Evolutionary conservation across 2,888 invertebrate genomes (phyloP).

Genomic region (Orthosia incerta): DNA sequence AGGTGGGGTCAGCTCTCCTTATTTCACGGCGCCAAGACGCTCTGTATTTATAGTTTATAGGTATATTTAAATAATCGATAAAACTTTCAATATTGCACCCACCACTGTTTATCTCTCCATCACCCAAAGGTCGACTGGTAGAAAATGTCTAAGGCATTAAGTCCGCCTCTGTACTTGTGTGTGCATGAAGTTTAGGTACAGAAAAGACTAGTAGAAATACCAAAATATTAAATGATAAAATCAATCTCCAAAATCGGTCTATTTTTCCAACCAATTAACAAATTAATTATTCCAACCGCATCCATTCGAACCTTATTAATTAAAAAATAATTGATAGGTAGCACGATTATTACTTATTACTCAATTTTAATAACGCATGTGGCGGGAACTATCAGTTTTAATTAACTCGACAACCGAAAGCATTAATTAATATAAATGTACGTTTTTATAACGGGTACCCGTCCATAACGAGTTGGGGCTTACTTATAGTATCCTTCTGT

Average conservation of each 20-base stretch:
- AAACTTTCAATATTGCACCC: no score
- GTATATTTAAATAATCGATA: no score
- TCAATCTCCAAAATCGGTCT: neutral
- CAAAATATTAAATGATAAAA: no score
- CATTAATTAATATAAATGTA: slow-evolving; percentile 70
- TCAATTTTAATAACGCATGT: slow-evolving; percentile 64
- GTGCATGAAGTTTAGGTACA: no score
- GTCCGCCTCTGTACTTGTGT: no score
- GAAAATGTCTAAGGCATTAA: no score
- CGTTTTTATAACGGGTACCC: slow-evolving; percentile 50
- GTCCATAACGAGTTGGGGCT: slow-evolving; percentile 1
- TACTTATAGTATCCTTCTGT: slow-evolving; percentile 3
- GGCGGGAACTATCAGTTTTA: slow-evolving; percentile 69
- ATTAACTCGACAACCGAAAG: slow-evolving; percentile 66
- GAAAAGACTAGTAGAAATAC: no score
- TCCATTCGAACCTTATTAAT: slow-evolving; percentile 60
- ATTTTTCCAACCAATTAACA: slow-evolving; percentile 5
- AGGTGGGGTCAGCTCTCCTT: no score
- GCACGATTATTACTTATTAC: slow-evolving; percentile 55
- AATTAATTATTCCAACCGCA: slow-evolving; percentile 43
- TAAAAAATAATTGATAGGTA: slow-evolving; percentile 57
- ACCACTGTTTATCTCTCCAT: no score
- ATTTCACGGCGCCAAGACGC: no score
- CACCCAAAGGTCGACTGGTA: no score
- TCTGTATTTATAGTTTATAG: no score